Conservation (phyloP, 2,888 invertebrate species). For the Chrysolina haemoptera region DNA sequence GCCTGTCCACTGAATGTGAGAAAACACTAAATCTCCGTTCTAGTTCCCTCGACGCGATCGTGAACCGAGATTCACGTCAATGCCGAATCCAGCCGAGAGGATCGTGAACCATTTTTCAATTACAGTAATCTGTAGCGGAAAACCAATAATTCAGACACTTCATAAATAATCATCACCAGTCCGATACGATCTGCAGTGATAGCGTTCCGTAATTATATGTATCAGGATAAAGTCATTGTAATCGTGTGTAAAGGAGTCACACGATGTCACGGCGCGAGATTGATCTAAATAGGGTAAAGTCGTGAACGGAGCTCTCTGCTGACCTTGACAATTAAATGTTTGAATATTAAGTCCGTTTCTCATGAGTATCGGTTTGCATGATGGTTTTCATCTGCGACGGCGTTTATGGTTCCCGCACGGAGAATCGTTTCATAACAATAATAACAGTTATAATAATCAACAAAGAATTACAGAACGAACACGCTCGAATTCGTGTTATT, state of each 20-base stretch:
- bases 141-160: conserved; percentile 33
- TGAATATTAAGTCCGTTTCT: conserved; percentile 42
- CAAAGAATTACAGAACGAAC: neutral
- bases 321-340: conserved; percentile 62
- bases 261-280: conserved; percentile 62
- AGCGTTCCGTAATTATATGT: conserved; percentile 58
- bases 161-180: conserved; percentile 25
- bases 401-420: neutral
- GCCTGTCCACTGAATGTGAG: neutral
- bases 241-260: conserved; percentile 61
- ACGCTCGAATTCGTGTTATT: no score
- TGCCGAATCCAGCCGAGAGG: conserved; percentile 20
- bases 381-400: conserved; percentile 1
- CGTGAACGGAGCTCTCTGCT: conserved; percentile 62
- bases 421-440: conserved; percentile 1
- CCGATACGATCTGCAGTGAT: conserved; percentile 35
- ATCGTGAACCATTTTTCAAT: conserved; percentile 26
- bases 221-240: conserved; percentile 62
- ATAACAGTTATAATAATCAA: neutral
- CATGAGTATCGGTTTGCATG: conserved; percentile 44
- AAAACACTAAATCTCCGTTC: neutral
- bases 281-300: conserved; percentile 65
- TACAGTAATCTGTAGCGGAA: conserved; percentile 27
- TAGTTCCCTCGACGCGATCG: neutral
- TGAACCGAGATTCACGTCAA: neutral